phyloP scores from a whole-genome alignment of 2,797 vertebrate species.

The Pachyuromys duprasi region DNA sequence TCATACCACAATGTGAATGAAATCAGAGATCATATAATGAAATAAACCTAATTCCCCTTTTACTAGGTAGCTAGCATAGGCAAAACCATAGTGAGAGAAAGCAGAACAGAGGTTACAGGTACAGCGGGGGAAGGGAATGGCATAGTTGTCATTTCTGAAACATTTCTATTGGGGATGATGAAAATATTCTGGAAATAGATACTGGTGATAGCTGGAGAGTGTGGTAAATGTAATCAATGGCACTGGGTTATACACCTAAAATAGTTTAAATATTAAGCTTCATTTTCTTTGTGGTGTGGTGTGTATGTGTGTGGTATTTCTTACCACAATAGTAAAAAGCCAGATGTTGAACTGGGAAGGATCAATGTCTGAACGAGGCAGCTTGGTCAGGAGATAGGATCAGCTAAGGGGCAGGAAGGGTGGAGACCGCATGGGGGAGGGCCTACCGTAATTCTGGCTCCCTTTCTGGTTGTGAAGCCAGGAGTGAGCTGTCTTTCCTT shows the following conservation, averaged over 20 bases:
- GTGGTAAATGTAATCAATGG: background rate
- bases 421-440: background rate
- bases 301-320: background rate
- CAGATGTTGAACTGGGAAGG: constrained; percentile 4
- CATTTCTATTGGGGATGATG: background rate
- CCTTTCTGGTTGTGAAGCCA: constrained; percentile 38
- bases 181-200: background rate
- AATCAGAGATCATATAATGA: background rate
- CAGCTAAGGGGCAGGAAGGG: background rate
- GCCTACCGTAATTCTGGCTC: constrained; percentile 19
- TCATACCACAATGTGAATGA: background rate
- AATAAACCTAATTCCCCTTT: constrained; percentile 16
- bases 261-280: constrained; percentile 1
- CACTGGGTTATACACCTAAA: background rate
- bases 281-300: background rate
- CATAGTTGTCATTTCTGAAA: background rate
- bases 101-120: background rate
- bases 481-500: background rate
- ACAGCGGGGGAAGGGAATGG: background rate
- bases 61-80: background rate
- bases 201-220: too few relatives aligned
- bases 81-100: constrained; percentile 13
- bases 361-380: background rate
- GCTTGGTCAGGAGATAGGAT: constrained; percentile 41
- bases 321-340: constrained; percentile 19